Evolutionary conservation across 2,113 vertebrate genomes (phyloP).

Genomic region (Phalacrocorax aristotelis): DNA sequence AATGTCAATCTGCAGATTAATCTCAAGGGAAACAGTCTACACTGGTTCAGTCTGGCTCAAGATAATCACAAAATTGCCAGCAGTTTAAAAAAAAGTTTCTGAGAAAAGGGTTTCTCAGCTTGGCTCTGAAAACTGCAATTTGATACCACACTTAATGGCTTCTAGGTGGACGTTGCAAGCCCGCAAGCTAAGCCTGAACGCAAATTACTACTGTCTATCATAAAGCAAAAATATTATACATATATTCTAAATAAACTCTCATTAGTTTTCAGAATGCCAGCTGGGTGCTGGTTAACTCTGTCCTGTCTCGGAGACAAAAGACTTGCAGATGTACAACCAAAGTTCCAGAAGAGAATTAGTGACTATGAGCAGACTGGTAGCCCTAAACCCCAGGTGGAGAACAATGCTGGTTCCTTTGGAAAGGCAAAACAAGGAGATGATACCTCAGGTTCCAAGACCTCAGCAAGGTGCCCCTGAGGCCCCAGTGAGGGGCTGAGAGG

Average conservation of each 20-base stretch:
- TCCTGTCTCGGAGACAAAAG: background rate
- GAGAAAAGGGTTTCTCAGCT: background rate
- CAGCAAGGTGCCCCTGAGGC: background rate
- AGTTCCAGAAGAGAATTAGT: background rate
- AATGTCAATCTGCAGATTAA: background rate
- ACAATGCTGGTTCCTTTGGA: background rate
- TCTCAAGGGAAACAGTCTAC: background rate
- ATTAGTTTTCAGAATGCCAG: background rate
- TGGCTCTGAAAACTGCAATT: background rate
- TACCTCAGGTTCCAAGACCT: background rate
- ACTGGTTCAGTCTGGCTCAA: background rate
- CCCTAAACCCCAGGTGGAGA: background rate
- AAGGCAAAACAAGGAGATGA: background rate
- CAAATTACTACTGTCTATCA: background rate
- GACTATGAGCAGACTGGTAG: background rate
- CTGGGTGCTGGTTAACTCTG: background rate
- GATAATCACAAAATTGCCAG: background rate
- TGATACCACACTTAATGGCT: background rate
- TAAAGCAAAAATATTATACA: background rate
- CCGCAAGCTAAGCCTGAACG: background rate
- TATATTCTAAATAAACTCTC: background rate
- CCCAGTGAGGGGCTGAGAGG: background rate
- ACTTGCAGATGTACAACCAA: background rate
- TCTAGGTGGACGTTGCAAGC: background rate
- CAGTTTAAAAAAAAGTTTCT: background rate